Conservation (phyloP, 2,888 invertebrate genomes). For the Cantharis flavilabris region DNA sequence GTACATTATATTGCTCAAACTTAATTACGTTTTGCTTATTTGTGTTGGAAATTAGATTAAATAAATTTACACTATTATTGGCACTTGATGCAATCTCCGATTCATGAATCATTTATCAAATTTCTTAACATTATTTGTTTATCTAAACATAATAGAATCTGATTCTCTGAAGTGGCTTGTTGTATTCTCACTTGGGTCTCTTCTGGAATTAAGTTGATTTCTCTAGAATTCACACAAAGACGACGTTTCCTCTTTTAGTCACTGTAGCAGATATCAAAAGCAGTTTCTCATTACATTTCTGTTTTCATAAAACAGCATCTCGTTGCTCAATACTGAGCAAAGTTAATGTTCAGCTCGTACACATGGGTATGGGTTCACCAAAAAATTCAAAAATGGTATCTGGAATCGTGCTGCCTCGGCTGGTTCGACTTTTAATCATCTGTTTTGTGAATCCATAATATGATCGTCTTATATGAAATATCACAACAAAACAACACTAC, state of each 20-base stretch:
- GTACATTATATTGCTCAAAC: slow-evolving; percentile 29
- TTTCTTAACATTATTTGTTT: background rate
- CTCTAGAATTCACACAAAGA: background rate
- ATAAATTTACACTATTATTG: background rate
- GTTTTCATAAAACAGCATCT: background rate
- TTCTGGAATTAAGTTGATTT: background rate
- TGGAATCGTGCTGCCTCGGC: background rate
- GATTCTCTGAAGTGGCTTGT: background rate
- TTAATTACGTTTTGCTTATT: slow-evolving; percentile 35
- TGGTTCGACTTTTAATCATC: background rate
- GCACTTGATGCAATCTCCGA: background rate
- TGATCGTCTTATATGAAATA: background rate
- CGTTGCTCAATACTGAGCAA: background rate
- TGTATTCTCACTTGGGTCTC: background rate
- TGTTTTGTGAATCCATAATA: background rate
- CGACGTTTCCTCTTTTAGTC: background rate
- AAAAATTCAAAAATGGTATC: background rate
- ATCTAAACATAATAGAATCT: background rate
- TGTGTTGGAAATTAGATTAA: background rate
- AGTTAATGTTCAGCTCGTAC: background rate
- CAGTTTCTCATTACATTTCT: background rate
- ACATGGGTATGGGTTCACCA: background rate
- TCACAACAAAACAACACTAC: background rate
- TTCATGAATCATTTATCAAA: background rate
- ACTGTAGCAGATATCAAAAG: background rate